Base-by-base conservation (phyloP, 1,140 invertebrate genomes). In the Macrocentrus cingulum region DNA sequence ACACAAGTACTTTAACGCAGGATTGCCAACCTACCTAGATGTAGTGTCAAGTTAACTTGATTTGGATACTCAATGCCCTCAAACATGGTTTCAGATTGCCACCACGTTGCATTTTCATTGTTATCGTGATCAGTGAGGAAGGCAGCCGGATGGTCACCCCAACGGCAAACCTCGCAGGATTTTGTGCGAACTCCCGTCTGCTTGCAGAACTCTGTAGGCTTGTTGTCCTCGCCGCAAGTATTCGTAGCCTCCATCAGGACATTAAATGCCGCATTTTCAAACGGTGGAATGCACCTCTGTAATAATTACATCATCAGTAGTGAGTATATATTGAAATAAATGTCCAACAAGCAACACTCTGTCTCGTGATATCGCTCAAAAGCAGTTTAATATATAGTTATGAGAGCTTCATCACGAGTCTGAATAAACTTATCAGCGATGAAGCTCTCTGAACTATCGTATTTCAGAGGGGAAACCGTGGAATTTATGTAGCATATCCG, bases 1-100 rank as follows among this genome's bases (percentile, higher is more conserved):
- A 29, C 9, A 29, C 4, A 9, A 29, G 9, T 29, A 5, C 25
- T 29, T 4, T 18, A 51, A 60, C 9, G 37, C 15, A 51, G 39
- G 52, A 7, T 1, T 25, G 37, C 42, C 2, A 56, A 64, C 85
- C 84, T 81, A 95, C 94, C 85, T 52, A 99, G 84, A 71, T 89
- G 83, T 7, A 99, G 79, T 0, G 95, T 98, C 15, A 99, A 80
- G 77, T 98, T 97, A 29, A 99, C 94, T 78, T 88, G 87, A 67
- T 89, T 90, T 0, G 94, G 92, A 72, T 89, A 91, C 72, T 97
- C 91, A 13, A 97, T 89, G 11, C 87, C 89, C 66, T 99, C 93
- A 61, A 86, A 86, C 93, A 99, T 97, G 0, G 97, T 98, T 68
- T 97, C 92, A 1, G 94, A 97, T 71, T 99, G 96, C 97, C 97